Base-by-base conservation (phyloP, 2,113 vertebrate genomes). In the Rana temporaria region DNA sequence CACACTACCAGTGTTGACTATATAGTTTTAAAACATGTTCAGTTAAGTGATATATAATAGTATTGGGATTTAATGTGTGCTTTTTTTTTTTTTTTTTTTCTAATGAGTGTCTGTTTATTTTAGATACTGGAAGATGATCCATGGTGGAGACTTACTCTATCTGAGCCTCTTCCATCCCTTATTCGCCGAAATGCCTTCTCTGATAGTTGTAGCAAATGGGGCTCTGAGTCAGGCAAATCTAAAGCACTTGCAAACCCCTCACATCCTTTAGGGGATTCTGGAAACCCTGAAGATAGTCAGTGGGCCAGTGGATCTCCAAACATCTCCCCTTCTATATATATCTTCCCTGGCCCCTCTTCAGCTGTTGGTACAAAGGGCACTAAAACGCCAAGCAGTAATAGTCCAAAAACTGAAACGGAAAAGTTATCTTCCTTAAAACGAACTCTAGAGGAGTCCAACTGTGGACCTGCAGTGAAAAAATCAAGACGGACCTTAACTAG, bases 371-470 rank as follows among this genome's bases (percentile, higher is more conserved):
- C 86, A 86, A 94, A 92, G 87, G 84, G 62, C 81, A 73, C 88
- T 64, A 93, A 90, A 85, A 84, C 64, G 15, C 80, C 91, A 59
- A 90, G 87, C 30, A 63, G 67, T 3, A 87, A 79, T 0, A 85
- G 84, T 18, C 93, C 93, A 89, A 88, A 90, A 60, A 90, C 88
- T 72, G 92, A 94, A 2, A 87, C 90, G 9, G 91, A 92, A 90
- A 85, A 88, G 90, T 86, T 90, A 52, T 90, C 90, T 2, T 67
- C 89, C 7, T 95, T 92, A 85, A 96, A 95, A 89, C 91, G 88
- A 91, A 96, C 92, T 55, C 32, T 90, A 84, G 88, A 93, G 82
- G 95, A 96, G 76, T 91, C 94, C 62, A 94, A 94, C 64, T 92
- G 89, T 15, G 89, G 90, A 65, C 91, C 93, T 11, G 86, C 88